Evolutionary conservation across 2,888 invertebrate genomes (phyloP), one percentile per base, ranked within the genome.

Genomic region (Balanococcus diminutus): DNA sequence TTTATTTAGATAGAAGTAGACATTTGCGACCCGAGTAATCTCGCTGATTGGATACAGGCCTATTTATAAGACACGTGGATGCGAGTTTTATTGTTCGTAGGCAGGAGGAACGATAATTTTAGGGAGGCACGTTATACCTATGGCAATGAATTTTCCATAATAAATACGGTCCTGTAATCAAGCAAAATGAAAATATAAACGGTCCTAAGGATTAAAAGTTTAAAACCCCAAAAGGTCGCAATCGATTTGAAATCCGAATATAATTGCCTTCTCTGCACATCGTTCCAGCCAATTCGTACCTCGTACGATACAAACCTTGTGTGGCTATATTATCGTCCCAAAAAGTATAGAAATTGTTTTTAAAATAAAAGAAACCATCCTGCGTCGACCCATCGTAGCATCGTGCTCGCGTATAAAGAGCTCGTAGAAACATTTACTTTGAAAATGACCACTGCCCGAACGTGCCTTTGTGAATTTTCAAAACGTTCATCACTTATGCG

Each of bases 21-120:
- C 72, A 72, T 72, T 32, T 72, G 72, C 72, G 72, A 31, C 28
- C 28, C 72, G 31, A 28, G 72, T 72, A 72, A 72, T 72, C 72
- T 72, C 32, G 72, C 72, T 72, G 31, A 32, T 61, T 61, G 61
- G 61, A 61, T 61, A 25, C 61, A 14, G 61, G 61, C 61, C 61
- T 11, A 61, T 46, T 5, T 61, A 25, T 46, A n/a, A 42, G 46
- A 46, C n/a, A 42, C 42, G 46, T 46, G 46, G n/a, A 46, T 46
- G n/a, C 46, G 46, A n/a, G n/a, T 46, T 25, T 61, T 61, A 61
- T 61, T 61, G 25, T 61, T 25, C 61, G 25, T 11, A 25, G n/a
- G n/a, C 11, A 25, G n/a, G 46, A 11, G 16, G 6, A 61, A 61
- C 25, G 61, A 9, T 61, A 25, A 61, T 61, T 61, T 25, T 22